A percentile compares a stretch with the other conserved stretches of the same genome.
phyloP scores from a whole-genome alignment of 2,888 invertebrate genomes.

The Cheilosia urbana region DNA sequence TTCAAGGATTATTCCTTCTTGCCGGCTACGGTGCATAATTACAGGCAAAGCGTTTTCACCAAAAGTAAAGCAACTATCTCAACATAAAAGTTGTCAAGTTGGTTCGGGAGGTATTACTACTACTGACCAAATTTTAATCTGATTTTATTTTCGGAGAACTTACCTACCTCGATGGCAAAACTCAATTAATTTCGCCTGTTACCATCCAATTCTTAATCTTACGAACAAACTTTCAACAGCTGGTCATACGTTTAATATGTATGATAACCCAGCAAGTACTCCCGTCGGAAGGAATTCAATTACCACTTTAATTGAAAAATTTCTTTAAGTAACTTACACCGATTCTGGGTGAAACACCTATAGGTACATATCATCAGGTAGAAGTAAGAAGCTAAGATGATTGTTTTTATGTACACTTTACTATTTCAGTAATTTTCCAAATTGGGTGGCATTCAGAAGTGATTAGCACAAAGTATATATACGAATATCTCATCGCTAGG shows the following conservation, averaged over 20 bases:
- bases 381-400: neutral
- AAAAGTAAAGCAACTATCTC: too few relatives aligned
- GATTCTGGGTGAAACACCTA: neutral
- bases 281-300: conserved; percentile 43
- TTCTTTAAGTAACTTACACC: conserved; percentile 23
- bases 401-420: neutral
- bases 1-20: too few relatives aligned
- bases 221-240: conserved; percentile 2
- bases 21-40: too few relatives aligned
- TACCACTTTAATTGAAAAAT: conserved; percentile 61
- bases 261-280: conserved; percentile 7
- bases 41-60: too few relatives aligned
- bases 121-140: too few relatives aligned
- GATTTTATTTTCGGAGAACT: neutral
- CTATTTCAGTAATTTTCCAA: conserved; percentile 36
- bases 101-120: too few relatives aligned
- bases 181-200: conserved; percentile 11
- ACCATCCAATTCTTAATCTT: neutral
- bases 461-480: conserved; percentile 23
- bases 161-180: neutral
- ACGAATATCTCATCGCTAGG: conserved; percentile 27
- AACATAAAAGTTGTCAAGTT: too few relatives aligned
- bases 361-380: neutral
- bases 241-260: conserved; percentile 27
- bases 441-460: conserved; percentile 54